Evolutionary conservation across 1,140 invertebrate species (phyloP).

Genomic region (Drosophila auraria): DNA sequence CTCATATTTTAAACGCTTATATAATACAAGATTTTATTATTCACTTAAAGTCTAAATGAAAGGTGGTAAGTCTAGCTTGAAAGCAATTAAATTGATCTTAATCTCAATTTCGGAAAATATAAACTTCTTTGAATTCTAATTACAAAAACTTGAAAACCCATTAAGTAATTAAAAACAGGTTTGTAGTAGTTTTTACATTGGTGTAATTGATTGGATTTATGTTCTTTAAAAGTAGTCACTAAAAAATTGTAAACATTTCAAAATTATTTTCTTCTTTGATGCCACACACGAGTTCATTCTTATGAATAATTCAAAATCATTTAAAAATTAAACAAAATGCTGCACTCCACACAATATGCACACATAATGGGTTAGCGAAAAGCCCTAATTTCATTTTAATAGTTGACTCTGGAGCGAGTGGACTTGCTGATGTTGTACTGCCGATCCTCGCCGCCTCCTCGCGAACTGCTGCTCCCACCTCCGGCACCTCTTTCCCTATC

Average conservation of each 20-base stretch:
- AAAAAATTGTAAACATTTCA: slow-evolving; percentile 60
- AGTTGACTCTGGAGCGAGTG: slow-evolving; percentile 76
- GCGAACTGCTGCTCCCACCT: slow-evolving; percentile 48
- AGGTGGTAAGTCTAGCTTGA: not conserved
- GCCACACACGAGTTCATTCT: slow-evolving; percentile 22
- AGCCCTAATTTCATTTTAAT: slow-evolving; percentile 37
- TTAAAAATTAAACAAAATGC: slow-evolving; percentile 65
- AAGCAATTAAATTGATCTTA: not conserved
- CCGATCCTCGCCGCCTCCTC: slow-evolving; percentile 66
- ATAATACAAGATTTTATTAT: slow-evolving; percentile 25
- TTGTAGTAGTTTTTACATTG: slow-evolving; percentile 33
- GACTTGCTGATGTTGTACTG: slow-evolving; percentile 74
- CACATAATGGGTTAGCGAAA: slow-evolving; percentile 7
- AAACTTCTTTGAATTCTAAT: not conserved
- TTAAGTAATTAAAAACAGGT: not conserved
- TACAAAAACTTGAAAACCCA: not conserved
- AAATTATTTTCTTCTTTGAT: slow-evolving; percentile 40
- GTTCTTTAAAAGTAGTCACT: slow-evolving; percentile 46
- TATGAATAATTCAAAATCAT: slow-evolving; percentile 21
- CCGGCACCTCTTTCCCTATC: slow-evolving; percentile 61
- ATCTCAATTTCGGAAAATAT: not conserved
- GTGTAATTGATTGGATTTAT: slow-evolving; percentile 36
- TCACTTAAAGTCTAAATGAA: slow-evolving; percentile 2
- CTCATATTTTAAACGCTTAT: not conserved
- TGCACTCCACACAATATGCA: slow-evolving; percentile 34